Evolutionary conservation across 2,113 vertebrate species (phyloP).

Genomic region (Anhinga anhinga): DNA sequence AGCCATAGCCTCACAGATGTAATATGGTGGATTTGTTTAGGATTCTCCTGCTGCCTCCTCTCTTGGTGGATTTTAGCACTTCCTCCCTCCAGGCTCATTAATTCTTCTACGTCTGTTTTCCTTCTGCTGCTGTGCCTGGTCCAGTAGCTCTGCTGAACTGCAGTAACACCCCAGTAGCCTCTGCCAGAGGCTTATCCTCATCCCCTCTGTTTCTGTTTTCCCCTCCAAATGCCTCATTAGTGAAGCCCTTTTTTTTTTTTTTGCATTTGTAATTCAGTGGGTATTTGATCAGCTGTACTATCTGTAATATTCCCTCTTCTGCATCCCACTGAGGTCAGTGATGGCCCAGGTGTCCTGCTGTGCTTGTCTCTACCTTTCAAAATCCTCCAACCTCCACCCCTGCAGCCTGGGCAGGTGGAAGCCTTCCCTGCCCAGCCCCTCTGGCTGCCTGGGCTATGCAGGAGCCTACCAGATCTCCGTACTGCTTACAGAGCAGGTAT

Average conservation of each 20-base stretch:
- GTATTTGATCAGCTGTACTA: not conserved
- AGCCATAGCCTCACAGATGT: not conserved
- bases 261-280: not conserved
- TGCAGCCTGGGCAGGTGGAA: not conserved
- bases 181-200: not conserved
- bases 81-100: not conserved
- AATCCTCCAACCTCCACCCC: not conserved
- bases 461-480: not conserved
- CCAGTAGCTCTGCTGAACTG: not conserved
- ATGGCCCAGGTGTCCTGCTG: not conserved
- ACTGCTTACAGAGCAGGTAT: not conserved
- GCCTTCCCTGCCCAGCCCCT: not conserved
- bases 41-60: constrained; percentile 15
- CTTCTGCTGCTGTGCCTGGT: not conserved
- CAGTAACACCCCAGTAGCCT: not conserved
- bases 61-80: not conserved
- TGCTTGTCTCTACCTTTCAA: not conserved
- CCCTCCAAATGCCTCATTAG: not conserved
- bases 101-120: not conserved
- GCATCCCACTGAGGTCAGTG: not conserved
- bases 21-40: not conserved
- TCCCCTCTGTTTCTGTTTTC: not conserved
- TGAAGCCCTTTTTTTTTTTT: not conserved
- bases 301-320: not conserved
- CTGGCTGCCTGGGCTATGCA: not conserved